Evolutionary conservation across 2,888 invertebrate species (phyloP).

Genomic region (Mystacides longicornis): DNA sequence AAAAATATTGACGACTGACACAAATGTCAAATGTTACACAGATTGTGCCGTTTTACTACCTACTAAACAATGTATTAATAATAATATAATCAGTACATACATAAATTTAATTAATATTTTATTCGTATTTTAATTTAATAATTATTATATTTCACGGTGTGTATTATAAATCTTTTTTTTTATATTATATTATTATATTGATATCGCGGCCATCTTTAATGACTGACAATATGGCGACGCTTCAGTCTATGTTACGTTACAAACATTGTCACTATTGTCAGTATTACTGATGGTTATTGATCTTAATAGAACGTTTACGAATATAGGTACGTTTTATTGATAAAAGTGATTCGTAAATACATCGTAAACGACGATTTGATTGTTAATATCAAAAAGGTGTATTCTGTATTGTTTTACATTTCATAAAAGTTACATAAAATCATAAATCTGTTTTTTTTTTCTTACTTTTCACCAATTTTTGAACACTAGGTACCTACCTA

Average conservation of each 20-base stretch:
- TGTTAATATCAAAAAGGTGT: constrained; percentile 22
- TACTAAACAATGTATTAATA: not conserved
- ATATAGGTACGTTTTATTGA: not conserved
- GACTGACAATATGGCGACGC: too few relatives aligned
- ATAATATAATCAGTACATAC: not conserved
- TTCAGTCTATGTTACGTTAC: too few relatives aligned
- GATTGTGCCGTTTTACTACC: too few relatives aligned
- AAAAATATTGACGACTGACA: too few relatives aligned
- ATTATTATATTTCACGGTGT: not conserved
- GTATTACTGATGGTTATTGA: too few relatives aligned
- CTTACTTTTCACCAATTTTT: too few relatives aligned
- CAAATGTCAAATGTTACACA: too few relatives aligned
- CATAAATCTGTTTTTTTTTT: not conserved
- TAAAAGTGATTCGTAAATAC: not conserved
- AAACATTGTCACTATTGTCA: too few relatives aligned
- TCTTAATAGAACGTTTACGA: not conserved
- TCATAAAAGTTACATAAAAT: constrained; percentile 12
- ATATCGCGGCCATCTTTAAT: too few relatives aligned
- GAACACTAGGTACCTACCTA: too few relatives aligned
- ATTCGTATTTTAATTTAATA: not conserved
- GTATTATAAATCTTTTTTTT: not conserved
- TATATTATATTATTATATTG: too few relatives aligned
- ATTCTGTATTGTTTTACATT: constrained; percentile 25
- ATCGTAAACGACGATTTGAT: too few relatives aligned
- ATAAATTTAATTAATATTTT: not conserved